Conservation (phyloP, 2,797 vertebrate genomes). For the Spea hammondii region DNA sequence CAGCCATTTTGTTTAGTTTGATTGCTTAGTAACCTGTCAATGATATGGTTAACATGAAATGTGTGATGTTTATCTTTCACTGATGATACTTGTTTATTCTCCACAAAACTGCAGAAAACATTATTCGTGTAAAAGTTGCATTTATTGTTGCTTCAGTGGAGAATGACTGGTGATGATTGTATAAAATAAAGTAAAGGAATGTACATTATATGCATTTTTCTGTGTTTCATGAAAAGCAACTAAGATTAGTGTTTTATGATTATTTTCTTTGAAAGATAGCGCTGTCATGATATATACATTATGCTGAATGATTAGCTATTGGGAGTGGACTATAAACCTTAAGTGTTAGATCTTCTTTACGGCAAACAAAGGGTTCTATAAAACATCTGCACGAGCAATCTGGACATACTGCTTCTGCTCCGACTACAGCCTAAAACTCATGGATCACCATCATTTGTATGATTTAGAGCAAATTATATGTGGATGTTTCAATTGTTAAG, state of each 20-base stretch:
- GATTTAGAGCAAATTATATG: conserved; percentile 19
- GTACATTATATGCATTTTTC: conserved; percentile 82
- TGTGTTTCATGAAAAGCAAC: conserved; percentile 79
- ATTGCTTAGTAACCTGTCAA: too few species aligned
- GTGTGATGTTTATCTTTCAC: too few species aligned
- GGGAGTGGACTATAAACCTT: conserved; percentile 61
- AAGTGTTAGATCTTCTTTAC: too few species aligned
- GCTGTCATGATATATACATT: conserved; percentile 71
- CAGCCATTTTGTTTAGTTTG: too few species aligned
- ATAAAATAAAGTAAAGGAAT: conserved; percentile 82
- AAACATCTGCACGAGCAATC: conserved; percentile 80
- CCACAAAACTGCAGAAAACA: too few species aligned
- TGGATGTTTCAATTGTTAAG: conserved; percentile 46
- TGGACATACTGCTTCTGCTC: conserved; percentile 65
- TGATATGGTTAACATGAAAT: too few species aligned
- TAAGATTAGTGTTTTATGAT: conserved; percentile 71
- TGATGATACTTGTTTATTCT: too few species aligned
- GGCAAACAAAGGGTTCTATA: conserved; percentile 64
- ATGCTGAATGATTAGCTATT: conserved; percentile 78
- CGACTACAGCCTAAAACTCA: conserved; percentile 57
- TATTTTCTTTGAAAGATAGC: conserved; percentile 67
- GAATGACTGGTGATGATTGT: conserved; percentile 78
- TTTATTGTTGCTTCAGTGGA: conserved; percentile 76
- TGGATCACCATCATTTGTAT: conserved; percentile 23
- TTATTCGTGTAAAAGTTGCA: conserved; percentile 57